Evolutionary conservation across 2,888 invertebrate species (phyloP).

Genomic region (Piscicola geometra): DNA sequence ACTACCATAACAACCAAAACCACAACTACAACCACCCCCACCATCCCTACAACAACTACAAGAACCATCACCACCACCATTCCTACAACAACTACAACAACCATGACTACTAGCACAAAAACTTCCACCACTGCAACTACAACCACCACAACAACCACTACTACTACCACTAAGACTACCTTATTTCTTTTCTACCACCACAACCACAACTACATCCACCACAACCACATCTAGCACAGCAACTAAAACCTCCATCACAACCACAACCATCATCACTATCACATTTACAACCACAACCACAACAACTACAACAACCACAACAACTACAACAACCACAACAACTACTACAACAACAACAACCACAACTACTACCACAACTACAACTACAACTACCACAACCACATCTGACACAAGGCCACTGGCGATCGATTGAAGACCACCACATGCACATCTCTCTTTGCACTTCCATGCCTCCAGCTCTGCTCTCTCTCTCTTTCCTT

Average conservation of each 20-base stretch:
- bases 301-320: slow-evolving; percentile 35
- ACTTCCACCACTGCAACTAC: no score
- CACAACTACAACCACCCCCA: neutral
- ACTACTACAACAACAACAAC: slow-evolving; percentile 37
- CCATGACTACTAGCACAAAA: no score
- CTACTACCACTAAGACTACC: slow-evolving; percentile 32
- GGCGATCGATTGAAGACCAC: neutral
- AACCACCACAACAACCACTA: no score
- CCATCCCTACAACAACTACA: neutral
- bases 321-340: slow-evolving; percentile 36
- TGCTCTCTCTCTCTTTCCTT: neutral
- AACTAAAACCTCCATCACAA: slow-evolving; percentile 34
- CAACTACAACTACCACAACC: slow-evolving; percentile 25
- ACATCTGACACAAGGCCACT: no score
- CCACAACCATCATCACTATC: slow-evolving; percentile 35
- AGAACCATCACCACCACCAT: neutral
- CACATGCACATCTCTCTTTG: neutral
- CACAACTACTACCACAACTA: slow-evolving; percentile 36
- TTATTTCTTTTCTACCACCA: slow-evolving; percentile 35
- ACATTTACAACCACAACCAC: slow-evolving; percentile 35
- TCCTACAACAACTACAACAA: neutral
- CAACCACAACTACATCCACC: slow-evolving; percentile 36
- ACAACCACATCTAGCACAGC: slow-evolving; percentile 35
- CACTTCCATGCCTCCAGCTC: neutral
- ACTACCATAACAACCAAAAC: neutral